Percentiles rank a stretch among this genome's conserved stretches.
These are phyloP conservation scores for Phoxinus phoxinus DNA, from an alignment of 2,113 vertebrate species.

Conservation along the genomic window DNA sequence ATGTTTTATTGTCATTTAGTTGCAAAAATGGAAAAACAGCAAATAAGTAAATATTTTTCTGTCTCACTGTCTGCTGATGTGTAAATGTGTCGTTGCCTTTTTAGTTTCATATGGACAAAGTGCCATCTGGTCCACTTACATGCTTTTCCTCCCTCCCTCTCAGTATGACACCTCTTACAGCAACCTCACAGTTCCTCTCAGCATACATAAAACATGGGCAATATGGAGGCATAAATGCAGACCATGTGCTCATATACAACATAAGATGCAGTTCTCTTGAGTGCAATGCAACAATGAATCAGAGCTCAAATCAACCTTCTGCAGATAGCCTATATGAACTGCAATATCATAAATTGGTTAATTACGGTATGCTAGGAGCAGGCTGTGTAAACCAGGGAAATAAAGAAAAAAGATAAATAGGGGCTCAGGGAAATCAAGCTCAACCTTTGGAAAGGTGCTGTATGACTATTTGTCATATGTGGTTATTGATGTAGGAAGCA, in stretches of 20 bases:
- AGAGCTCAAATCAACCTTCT: background rate
- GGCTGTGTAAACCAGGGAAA: background rate
- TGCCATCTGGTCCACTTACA: constrained; percentile 35
- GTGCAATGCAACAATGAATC: background rate
- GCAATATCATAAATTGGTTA: background rate
- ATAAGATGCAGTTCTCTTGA: background rate
- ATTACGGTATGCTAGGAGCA: background rate
- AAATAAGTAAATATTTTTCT: background rate
- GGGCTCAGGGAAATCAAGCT: constrained; percentile 10
- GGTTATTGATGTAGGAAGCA: constrained; percentile 18
- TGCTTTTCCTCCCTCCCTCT: background rate
- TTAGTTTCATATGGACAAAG: background rate
- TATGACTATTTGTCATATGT: background rate
- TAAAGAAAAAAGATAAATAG: background rate
- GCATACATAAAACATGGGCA: constrained; percentile 42
- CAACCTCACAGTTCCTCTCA: background rate
- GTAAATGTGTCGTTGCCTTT: background rate
- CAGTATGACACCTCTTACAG: background rate
- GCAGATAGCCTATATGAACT: background rate
- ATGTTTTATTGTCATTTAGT: background rate
- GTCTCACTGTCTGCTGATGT: background rate
- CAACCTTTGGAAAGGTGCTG: background rate
- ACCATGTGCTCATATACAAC: background rate
- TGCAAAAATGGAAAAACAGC: background rate
- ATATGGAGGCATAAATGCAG: background rate